Percentiles rank a stretch among this genome's conserved stretches.
phyloP scores from a whole-genome alignment of 2,888 invertebrate species.

The Ochlodes sylvanus region DNA sequence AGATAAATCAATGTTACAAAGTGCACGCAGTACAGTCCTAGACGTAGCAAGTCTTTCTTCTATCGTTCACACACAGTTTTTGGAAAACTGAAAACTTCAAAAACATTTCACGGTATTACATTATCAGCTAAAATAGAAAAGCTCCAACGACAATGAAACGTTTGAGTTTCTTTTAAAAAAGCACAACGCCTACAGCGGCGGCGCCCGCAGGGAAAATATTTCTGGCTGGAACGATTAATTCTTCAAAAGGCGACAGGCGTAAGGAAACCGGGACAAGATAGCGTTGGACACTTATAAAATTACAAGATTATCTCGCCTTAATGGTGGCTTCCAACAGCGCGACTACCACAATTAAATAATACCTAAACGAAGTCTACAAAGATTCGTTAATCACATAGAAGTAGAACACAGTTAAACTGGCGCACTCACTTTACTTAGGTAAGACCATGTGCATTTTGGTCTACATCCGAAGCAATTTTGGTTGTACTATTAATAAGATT shows the following conservation, averaged over 20 bases:
- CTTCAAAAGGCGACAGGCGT: constrained; percentile 48
- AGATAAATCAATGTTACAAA: too few species aligned
- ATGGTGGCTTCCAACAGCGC: not conserved
- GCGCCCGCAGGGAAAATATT: constrained; percentile 26
- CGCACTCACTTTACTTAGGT: too few species aligned
- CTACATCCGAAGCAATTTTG: too few species aligned
- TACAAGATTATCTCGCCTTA: constrained; percentile 51
- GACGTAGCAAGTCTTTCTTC: not conserved
- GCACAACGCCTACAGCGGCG: constrained; percentile 15
- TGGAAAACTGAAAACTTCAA: not conserved
- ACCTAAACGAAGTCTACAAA: too few species aligned
- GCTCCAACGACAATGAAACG: constrained; percentile 9
- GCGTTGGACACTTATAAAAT: constrained; percentile 56
- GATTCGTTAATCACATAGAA: too few species aligned
- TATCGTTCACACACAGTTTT: not conserved
- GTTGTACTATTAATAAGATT: too few species aligned
- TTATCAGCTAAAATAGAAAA: constrained; percentile 7
- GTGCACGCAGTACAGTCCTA: too few species aligned
- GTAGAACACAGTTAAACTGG: too few species aligned
- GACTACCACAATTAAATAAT: not conserved
- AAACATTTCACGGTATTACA: not conserved
- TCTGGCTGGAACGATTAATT: constrained; percentile 47
- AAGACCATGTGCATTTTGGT: too few species aligned
- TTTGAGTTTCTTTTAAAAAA: constrained; percentile 25
- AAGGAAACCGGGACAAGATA: constrained; percentile 49